A percentile compares a stretch with the other conserved stretches of the same genome.
Evolutionary conservation across 2,113 vertebrate genomes (phyloP).

Genomic region (Peromyscus maniculatus): DNA sequence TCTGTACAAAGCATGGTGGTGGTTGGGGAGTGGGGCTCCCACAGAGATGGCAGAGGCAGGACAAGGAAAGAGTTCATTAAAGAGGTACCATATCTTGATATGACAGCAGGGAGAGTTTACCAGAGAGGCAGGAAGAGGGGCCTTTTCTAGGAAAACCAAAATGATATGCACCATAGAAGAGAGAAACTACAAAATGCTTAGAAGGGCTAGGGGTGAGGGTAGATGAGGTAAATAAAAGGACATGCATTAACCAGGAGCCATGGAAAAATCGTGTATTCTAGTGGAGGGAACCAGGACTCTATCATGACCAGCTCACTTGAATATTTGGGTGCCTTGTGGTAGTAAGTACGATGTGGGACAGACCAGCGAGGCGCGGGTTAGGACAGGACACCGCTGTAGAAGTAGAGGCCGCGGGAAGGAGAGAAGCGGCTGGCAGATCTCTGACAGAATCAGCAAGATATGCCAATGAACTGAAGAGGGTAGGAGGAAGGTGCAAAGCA

Average conservation of each 20-base stretch:
- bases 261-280: not conserved
- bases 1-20: not conserved
- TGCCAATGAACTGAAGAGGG: not conserved
- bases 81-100: not conserved
- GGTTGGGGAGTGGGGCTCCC: not conserved
- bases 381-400: not conserved
- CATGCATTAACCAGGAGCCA: not conserved
- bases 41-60: not conserved
- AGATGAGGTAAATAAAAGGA: not conserved
- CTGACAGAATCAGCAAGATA: not conserved
- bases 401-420: not conserved
- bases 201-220: not conserved
- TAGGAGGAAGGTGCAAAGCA: not conserved
- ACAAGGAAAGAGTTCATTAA: not conserved
- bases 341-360: not conserved
- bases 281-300: not conserved
- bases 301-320: not conserved
- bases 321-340: not conserved
- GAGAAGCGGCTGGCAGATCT: not conserved
- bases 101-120: not conserved
- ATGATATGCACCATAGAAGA: not conserved
- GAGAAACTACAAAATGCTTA: constrained; percentile 1
- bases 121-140: not conserved
- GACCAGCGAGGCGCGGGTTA: not conserved
- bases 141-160: not conserved